phyloP scores from a whole-genome alignment of 2,113 vertebrate genomes.

The Calidris pugnax region DNA sequence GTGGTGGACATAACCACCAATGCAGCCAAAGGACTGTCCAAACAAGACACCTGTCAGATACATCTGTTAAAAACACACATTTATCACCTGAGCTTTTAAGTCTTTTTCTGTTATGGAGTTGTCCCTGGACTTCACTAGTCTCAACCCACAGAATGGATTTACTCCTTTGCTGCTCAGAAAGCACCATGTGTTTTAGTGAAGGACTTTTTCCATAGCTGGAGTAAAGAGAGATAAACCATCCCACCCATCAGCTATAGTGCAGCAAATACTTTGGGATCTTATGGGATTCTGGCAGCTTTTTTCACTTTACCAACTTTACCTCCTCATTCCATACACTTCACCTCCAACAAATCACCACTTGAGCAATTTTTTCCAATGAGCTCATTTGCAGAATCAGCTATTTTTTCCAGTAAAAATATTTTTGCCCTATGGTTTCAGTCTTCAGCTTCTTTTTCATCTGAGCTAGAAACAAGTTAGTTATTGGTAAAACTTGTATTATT shows the following conservation, averaged over 20 bases:
- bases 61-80: not conserved
- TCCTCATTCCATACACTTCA: not conserved
- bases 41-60: rapidly evolving
- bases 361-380: not conserved
- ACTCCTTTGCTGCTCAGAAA: not conserved
- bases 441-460: not conserved
- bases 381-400: not conserved
- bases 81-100: not conserved
- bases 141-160: not conserved
- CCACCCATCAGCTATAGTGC: not conserved
- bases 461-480: not conserved
- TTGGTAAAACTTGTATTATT: not conserved
- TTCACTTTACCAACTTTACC: not conserved
- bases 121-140: not conserved
- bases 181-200: not conserved
- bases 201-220: not conserved
- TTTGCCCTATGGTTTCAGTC: not conserved
- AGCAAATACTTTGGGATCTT: not conserved
- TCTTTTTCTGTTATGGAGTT: not conserved
- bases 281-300: not conserved
- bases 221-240: not conserved
- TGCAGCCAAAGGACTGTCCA: not conserved
- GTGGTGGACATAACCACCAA: not conserved
- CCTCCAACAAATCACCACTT: not conserved
- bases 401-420: not conserved